phyloP scores from a whole-genome alignment of 1,140 invertebrate genomes.

The Musca domestica region DNA sequence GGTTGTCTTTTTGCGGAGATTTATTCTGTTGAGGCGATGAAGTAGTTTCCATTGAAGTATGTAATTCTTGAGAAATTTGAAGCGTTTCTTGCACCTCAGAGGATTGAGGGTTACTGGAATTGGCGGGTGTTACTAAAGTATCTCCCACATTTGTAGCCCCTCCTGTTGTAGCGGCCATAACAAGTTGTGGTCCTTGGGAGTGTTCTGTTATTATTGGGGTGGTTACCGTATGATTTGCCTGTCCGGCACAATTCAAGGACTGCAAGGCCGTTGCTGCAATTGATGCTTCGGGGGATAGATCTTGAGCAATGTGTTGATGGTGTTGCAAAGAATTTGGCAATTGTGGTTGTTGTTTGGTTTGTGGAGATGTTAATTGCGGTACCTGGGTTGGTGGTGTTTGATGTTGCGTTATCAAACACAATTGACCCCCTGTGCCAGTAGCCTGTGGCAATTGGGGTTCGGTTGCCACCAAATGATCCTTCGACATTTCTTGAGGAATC shows the following conservation, averaged over 20 bases:
- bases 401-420: too few relatives aligned
- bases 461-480: too few relatives aligned
- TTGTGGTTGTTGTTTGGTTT: slow-evolving; percentile 24
- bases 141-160: too few relatives aligned
- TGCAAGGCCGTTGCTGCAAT: background rate
- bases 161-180: background rate
- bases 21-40: background rate
- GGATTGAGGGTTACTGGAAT: background rate
- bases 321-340: background rate
- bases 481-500: too few relatives aligned
- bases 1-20: slow-evolving; percentile 7
- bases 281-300: background rate
- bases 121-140: background rate
- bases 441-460: too few relatives aligned
- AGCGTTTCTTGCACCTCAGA: background rate
- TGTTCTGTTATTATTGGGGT: background rate
- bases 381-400: too few relatives aligned
- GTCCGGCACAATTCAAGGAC: background rate
- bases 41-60: background rate
- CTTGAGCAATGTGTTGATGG: background rate
- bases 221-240: background rate
- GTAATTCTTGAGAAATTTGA: background rate
- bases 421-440: too few relatives aligned
- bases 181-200: background rate
- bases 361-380: background rate